These are phyloP conservation scores for Neoniphon sammara DNA, from an alignment of 2,797 vertebrate genomes.

Conservation along the genomic window DNA sequence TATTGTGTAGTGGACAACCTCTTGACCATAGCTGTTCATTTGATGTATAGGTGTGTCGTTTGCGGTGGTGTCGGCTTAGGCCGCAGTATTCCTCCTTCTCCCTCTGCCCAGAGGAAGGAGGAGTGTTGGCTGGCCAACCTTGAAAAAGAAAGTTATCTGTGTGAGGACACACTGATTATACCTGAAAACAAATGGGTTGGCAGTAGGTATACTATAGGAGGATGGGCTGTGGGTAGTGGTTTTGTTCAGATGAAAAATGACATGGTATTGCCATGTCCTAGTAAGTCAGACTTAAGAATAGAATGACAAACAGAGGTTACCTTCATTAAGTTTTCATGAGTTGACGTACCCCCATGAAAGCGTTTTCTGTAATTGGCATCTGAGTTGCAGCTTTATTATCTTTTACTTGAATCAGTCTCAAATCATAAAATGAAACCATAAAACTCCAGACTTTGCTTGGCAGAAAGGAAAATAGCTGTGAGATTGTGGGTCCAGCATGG, in stretches of 20 bases:
- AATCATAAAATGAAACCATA: constrained; percentile 23
- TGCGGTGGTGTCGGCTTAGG: constrained; percentile 55
- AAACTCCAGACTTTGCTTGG: constrained; percentile 17
- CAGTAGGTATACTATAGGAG: constrained; percentile 7
- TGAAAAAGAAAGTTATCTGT: constrained; percentile 69
- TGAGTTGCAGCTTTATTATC: constrained; percentile 26
- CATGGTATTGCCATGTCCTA: constrained; percentile 8
- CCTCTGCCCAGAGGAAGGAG: constrained; percentile 68
- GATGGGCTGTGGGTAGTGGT: constrained; percentile 13
- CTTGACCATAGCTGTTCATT: constrained; percentile 71
- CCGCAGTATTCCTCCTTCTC: constrained; percentile 63
- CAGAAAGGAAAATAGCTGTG: constrained; percentile 23
- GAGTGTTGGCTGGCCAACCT: constrained; percentile 70
- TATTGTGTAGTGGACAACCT: constrained; percentile 71
- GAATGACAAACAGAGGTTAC: constrained; percentile 20
- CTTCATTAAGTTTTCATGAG: constrained; percentile 27
- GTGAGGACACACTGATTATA: constrained; percentile 56
- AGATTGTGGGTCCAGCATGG: constrained; percentile 15
- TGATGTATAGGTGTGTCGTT: constrained; percentile 72
- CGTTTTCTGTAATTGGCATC: constrained; percentile 20
- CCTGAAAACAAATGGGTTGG: constrained; percentile 55
- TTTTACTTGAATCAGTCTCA: constrained; percentile 11
- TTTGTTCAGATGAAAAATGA: constrained; percentile 34
- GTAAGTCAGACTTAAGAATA: constrained; percentile 9
- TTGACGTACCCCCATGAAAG: not conserved